A percentile compares a stretch with the other conserved stretches of the same genome.
phyloP scores from a whole-genome alignment of 2,113 vertebrate genomes.

The Nesospiza acunhae region DNA sequence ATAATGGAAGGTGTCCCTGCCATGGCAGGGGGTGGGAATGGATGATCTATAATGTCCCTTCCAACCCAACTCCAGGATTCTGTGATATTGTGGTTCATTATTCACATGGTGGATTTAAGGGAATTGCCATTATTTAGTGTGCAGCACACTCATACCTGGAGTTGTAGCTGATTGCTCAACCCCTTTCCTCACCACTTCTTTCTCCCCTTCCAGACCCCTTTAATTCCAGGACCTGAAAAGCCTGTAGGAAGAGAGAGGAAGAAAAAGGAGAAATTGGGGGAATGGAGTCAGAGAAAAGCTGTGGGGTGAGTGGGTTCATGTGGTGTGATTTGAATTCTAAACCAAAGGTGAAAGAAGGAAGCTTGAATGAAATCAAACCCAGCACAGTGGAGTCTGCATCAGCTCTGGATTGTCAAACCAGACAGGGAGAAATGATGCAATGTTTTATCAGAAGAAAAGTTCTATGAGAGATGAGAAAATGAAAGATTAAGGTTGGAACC shows the following conservation, averaged over 20 bases:
- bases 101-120: fast-evolving
- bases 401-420: not conserved
- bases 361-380: not conserved
- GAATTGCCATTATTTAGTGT: fast-evolving
- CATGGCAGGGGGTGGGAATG: fast-evolving
- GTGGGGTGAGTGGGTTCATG: fast-evolving
- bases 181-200: not conserved
- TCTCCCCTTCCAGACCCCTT: not conserved
- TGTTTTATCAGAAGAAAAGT: not conserved
- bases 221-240: not conserved
- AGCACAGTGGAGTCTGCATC: not conserved
- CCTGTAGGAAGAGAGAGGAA: not conserved
- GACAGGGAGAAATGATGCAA: not conserved
- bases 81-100: not conserved
- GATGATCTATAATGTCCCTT: not conserved
- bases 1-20: fast-evolving
- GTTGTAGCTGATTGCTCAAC: not conserved
- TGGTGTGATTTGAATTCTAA: not conserved
- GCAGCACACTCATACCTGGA: not conserved
- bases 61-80: not conserved
- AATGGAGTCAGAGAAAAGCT: not conserved
- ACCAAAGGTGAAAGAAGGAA: not conserved
- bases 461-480: not conserved
- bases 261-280: not conserved
- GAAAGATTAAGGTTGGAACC: not conserved